Evolutionary conservation across 2,113 vertebrate species (phyloP).

Genomic region (Chaenogobius annularis): DNA sequence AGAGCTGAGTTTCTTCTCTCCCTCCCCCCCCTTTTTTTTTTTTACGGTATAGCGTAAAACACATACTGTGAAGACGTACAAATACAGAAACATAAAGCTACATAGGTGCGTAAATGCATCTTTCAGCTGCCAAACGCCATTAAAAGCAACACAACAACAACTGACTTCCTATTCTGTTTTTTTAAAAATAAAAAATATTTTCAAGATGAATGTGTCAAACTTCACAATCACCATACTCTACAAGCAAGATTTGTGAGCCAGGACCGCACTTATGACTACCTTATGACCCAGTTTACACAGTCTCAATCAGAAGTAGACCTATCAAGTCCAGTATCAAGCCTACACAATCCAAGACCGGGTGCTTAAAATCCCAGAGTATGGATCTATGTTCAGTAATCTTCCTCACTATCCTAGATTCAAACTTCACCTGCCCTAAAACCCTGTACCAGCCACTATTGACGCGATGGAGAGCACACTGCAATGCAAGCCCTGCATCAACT

Average conservation of each 20-base stretch:
- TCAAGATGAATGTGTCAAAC: constrained; percentile 48
- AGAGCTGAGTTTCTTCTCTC: too few species aligned
- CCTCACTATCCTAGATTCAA: constrained; percentile 74
- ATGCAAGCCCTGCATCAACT: constrained; percentile 72
- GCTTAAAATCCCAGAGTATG: constrained; percentile 75
- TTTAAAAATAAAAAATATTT: background rate
- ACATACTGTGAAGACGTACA: too few species aligned
- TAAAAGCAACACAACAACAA: too few species aligned
- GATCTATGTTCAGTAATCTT: constrained; percentile 82
- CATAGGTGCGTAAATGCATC: too few species aligned
- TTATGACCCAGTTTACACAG: constrained; percentile 77
- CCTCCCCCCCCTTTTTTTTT: too few species aligned
- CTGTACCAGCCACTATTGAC: constrained; percentile 72
- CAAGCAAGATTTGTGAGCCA: constrained; percentile 7
- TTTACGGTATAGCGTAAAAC: too few species aligned
- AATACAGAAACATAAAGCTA: too few species aligned
- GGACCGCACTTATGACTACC: constrained; percentile 65
- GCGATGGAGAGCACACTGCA: constrained; percentile 77
- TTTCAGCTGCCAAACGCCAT: too few species aligned
- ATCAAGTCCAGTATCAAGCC: constrained; percentile 63
- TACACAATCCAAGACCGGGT: constrained; percentile 60
- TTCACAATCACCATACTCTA: constrained; percentile 14
- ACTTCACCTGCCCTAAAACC: constrained; percentile 70
- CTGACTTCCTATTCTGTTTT: too few species aligned
- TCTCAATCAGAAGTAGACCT: constrained; percentile 80